Percentiles rank a stretch among this genome's conserved stretches.
These are phyloP conservation scores for Phyllotreta striolata DNA, from an alignment of 2,888 invertebrate species.

Conservation along the genomic window DNA sequence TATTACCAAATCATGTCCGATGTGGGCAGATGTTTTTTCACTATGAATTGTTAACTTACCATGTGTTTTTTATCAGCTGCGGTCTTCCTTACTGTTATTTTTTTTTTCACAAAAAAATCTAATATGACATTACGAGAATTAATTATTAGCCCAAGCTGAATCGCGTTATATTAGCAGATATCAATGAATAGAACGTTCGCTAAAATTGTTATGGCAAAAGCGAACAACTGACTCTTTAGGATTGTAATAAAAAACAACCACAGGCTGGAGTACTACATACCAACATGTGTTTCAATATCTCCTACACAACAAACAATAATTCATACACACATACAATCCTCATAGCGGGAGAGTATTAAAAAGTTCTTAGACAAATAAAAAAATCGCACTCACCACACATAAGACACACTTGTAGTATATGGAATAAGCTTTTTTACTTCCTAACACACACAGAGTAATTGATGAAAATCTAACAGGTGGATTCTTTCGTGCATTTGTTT, in stretches of 20 bases:
- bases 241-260: slow-evolving; percentile 30
- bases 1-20: slow-evolving; percentile 59
- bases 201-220: no score
- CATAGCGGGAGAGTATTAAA: slow-evolving; percentile 42
- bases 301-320: slow-evolving; percentile 34
- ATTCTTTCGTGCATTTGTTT: slow-evolving; percentile 43
- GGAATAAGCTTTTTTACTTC: slow-evolving; percentile 44
- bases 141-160: slow-evolving; percentile 26
- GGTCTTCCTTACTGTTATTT: slow-evolving; percentile 27
- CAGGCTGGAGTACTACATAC: slow-evolving; percentile 29
- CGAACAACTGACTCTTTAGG: neutral
- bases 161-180: slow-evolving; percentile 20
- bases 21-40: slow-evolving; percentile 56
- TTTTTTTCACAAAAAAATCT: slow-evolving; percentile 30
- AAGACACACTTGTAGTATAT: slow-evolving; percentile 25
- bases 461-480: slow-evolving; percentile 47
- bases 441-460: slow-evolving; percentile 47
- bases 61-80: slow-evolving; percentile 59
- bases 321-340: slow-evolving; percentile 23
- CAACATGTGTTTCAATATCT: slow-evolving; percentile 34
- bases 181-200: neutral
- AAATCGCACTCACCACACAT: slow-evolving; percentile 42
- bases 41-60: slow-evolving; percentile 55
- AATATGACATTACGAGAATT: slow-evolving; percentile 30
- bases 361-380: slow-evolving; percentile 40